Evolutionary conservation across 2,113 vertebrate species (phyloP), one percentile per base, ranked within the genome.

Genomic region (Arenaria interpres): DNA sequence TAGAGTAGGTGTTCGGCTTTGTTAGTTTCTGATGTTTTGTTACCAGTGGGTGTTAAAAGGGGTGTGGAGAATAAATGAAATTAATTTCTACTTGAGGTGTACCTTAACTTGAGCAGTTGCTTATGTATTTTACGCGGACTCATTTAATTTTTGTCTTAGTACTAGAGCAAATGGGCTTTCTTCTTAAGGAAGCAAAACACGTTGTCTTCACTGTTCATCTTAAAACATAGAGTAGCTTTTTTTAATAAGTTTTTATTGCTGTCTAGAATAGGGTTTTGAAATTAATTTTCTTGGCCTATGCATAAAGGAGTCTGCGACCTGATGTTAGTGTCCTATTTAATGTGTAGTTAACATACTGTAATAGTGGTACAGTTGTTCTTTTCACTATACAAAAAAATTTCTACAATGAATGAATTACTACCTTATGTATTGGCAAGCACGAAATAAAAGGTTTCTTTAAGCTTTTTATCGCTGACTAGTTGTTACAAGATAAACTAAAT

Each of bases 401-500:
- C 51, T 92, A 21, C 17, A 32, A 7, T 89, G 83, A 81, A 87
- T 94, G 27, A 89, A 68, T 92, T 90, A 27, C 60, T 86, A 77
- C 50, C 92, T 63, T 53, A 57, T 76, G 62, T 85, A 83, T 43
- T 14, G 30, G 86, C 59, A 83, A 73, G 85, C 41, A 51, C 83
- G 68, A 83, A 91, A 83, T 14, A 78, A 79, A 85, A 86, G 92
- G 56, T 92, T 96, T 77, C 32, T 43, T 74, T 95, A 89, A 90
- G 92, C 83, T 84, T 87, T 93, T 93, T 96, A 95, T 95, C 54
- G 0, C 79, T 67, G 80, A 66, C 79, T 95, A 90, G 63, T 87
- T 92, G 82, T 95, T 94, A 91, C 63, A 81, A 86, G 95, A 90
- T 97, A 93, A 96, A 92, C 72, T 90, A 84, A 96, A 90, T 93